phyloP scores from a whole-genome alignment of 2,888 invertebrate genomes.

The Xiphydria camelus region DNA sequence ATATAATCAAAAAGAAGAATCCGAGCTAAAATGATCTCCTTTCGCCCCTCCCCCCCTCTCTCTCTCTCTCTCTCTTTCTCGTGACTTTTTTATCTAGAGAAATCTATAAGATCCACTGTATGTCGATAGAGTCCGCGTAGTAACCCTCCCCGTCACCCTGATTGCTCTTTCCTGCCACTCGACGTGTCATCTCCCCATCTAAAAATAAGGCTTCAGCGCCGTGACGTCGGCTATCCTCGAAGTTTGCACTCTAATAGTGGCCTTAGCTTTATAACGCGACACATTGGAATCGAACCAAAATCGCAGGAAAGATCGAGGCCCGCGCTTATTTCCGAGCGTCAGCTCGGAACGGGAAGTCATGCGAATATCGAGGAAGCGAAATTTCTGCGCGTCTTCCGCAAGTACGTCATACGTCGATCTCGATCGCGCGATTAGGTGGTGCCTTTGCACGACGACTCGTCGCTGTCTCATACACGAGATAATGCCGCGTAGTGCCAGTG shows the following conservation, averaged over 20 bases:
- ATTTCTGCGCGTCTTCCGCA: conserved; percentile 5
- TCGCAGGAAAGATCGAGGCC: conserved; percentile 22
- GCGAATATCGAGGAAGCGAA: conserved; percentile 23
- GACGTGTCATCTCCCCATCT: conserved; percentile 15
- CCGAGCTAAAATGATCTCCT: no score
- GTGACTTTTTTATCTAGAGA: conserved; percentile 17
- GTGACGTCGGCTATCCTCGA: conserved; percentile 19
- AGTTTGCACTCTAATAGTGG: conserved; percentile 6
- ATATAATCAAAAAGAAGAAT: no score
- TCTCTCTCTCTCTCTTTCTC: conserved; percentile 15
- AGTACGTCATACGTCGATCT: conserved; percentile 21
- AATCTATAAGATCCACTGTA: conserved; percentile 12
- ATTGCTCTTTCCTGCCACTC: not conserved
- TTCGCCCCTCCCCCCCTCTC: conserved; percentile 3
- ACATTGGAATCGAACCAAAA: conserved; percentile 35
- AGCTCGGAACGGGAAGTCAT: conserved; percentile 4
- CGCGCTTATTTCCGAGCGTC: conserved; percentile 23
- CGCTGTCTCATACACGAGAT: no score
- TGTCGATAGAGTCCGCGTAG: conserved; percentile 3
- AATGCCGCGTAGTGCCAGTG: no score
- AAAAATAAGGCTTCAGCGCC: conserved; percentile 26
- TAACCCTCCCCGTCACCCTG: no score
- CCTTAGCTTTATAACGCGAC: conserved; percentile 4
- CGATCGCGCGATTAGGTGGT: no score
- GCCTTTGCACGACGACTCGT: no score